These are phyloP conservation scores for Panagrolaimus sp. DNA, from an alignment of 1,140 invertebrate species.

Conservation along the genomic window DNA sequence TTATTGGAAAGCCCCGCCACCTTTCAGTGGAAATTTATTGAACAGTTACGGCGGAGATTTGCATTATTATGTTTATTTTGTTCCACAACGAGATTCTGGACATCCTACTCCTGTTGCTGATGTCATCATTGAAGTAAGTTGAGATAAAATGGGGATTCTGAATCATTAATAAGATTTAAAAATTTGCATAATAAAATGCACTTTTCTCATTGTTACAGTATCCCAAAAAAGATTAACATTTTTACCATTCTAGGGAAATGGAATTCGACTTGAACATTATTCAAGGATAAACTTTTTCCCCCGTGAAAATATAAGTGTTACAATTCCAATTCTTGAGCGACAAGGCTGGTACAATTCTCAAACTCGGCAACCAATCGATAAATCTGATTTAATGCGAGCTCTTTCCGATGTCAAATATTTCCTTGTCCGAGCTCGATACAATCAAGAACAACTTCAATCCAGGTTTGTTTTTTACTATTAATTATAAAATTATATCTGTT, in stretches of 20 bases:
- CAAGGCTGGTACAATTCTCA: slow-evolving; percentile 56
- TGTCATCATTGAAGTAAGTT: slow-evolving; percentile 73
- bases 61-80: slow-evolving; percentile 74
- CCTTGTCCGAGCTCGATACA: slow-evolving; percentile 81
- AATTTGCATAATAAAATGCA: no score
- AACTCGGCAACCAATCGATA: slow-evolving; percentile 64
- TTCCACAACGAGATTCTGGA: slow-evolving; percentile 74
- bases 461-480: no score
- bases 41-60: slow-evolving; percentile 79
- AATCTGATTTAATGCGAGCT: slow-evolving; percentile 75
- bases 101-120: slow-evolving; percentile 70
- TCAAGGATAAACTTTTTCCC: slow-evolving; percentile 50
- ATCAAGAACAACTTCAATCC: slow-evolving; percentile 85
- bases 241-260: slow-evolving; percentile 61
- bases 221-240: neutral
- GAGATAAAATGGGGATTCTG: slow-evolving; percentile 25
- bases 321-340: slow-evolving; percentile 61
- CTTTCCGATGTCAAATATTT: slow-evolving; percentile 74
- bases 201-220: no score
- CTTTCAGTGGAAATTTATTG: slow-evolving; percentile 64
- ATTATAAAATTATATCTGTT: no score
- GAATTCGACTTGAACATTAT: slow-evolving; percentile 64
- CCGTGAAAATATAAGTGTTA: slow-evolving; percentile 52
- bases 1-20: slow-evolving; percentile 79
- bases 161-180: no score